phyloP scores from a whole-genome alignment of 1,140 invertebrate species.

The Drosophila subpulchrella region DNA sequence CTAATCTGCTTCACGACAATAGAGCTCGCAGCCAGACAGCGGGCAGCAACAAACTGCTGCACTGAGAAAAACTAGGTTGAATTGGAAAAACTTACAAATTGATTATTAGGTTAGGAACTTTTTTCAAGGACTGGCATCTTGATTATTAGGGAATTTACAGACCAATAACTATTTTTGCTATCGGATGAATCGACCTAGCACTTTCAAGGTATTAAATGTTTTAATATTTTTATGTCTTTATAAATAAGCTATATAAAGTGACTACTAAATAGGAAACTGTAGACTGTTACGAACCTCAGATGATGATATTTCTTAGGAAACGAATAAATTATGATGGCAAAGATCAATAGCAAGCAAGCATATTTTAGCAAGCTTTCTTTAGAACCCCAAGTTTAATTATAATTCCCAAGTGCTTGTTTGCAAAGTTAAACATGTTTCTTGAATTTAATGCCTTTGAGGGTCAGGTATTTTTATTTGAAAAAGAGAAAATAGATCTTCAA shows the following conservation, averaged over 20 bases:
- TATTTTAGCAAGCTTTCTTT: not conserved
- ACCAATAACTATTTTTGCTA: too few relatives aligned
- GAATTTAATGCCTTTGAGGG: not conserved
- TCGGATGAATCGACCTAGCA: too few relatives aligned
- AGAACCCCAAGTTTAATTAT: not conserved
- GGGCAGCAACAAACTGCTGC: conserved; percentile 44
- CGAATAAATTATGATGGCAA: too few relatives aligned
- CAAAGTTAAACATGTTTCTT: not conserved
- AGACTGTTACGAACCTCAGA: too few relatives aligned
- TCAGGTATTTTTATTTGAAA: not conserved
- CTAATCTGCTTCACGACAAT: conserved; percentile 82
- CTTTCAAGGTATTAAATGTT: too few relatives aligned
- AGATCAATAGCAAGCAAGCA: not conserved
- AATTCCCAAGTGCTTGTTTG: not conserved
- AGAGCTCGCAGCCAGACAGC: conserved; percentile 62
- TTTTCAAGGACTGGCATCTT: too few relatives aligned
- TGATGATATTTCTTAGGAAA: too few relatives aligned
- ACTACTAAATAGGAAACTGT: too few relatives aligned
- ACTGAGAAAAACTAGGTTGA: not conserved
- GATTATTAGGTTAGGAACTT: too few relatives aligned
- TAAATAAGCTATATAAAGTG: too few relatives aligned
- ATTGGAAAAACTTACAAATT: not conserved
- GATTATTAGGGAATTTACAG: too few relatives aligned
- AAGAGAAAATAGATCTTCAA: not conserved
- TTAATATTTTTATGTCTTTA: too few relatives aligned